phyloP scores from a whole-genome alignment of 2,113 vertebrate genomes.

The Lepus europaeus region DNA sequence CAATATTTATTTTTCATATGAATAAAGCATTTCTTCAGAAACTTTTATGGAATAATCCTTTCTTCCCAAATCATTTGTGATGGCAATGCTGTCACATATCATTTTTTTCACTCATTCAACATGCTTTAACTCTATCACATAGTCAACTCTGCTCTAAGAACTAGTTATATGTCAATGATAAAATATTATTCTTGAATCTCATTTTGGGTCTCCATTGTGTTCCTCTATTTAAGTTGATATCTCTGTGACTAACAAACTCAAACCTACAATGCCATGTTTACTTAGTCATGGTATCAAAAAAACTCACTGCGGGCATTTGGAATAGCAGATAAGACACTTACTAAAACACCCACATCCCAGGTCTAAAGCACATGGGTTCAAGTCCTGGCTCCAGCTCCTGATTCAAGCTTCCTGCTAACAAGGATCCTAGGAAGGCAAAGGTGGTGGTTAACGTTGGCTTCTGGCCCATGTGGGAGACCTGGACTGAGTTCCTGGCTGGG shows the following conservation, averaged over 20 bases:
- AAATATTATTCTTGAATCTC: background rate
- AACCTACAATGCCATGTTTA: background rate
- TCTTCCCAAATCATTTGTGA: background rate
- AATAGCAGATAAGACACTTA: too few species aligned
- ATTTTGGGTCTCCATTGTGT: background rate
- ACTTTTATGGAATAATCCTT: background rate
- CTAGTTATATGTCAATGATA: background rate
- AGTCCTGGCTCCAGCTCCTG: too few species aligned
- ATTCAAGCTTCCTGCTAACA: too few species aligned
- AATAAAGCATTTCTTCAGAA: conserved; percentile 20
- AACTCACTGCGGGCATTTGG: too few species aligned
- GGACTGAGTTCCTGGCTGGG: too few species aligned
- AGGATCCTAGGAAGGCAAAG: too few species aligned
- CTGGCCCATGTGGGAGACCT: too few species aligned
- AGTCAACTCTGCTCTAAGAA: background rate
- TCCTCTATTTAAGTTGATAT: background rate
- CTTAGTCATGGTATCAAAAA: background rate
- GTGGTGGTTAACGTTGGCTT: too few species aligned
- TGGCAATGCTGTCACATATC: background rate
- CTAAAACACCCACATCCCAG: too few species aligned
- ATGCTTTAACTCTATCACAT: background rate
- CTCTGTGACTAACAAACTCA: conserved; percentile 11
- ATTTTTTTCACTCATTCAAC: background rate
- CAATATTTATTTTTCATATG: conserved; percentile 4
- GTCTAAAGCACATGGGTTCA: too few species aligned